Evolutionary conservation across 2,797 vertebrate genomes (phyloP).

Genomic region (Gymnoscopelus braueri): DNA sequence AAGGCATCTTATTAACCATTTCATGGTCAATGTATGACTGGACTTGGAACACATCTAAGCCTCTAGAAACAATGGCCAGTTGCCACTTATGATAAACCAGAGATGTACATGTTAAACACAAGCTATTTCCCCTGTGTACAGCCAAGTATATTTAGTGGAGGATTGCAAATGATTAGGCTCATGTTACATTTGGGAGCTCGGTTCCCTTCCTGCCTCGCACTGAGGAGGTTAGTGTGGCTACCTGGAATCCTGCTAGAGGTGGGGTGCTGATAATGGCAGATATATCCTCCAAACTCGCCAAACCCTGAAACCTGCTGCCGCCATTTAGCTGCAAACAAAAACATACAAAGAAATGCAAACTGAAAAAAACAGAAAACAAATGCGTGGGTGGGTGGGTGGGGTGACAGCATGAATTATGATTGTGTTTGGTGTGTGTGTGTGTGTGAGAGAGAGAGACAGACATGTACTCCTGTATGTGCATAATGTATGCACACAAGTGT

Average conservation of each 20-base stretch:
- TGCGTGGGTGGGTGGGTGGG: too few relatives aligned
- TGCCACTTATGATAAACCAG: constrained; percentile 6
- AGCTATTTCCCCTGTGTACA: constrained; percentile 6
- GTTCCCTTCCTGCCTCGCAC: constrained; percentile 36
- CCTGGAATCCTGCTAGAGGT: constrained; percentile 89
- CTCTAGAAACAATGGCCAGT: neutral
- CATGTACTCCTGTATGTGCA: constrained; percentile 6
- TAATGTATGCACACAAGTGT: neutral
- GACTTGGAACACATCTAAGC: too few relatives aligned
- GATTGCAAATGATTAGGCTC: constrained; percentile 5
- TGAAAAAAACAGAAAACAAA: constrained; percentile 57
- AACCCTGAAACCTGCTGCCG: constrained; percentile 81
- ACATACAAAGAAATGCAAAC: constrained; percentile 64
- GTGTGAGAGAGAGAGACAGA: constrained; percentile 15
- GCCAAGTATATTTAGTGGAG: neutral
- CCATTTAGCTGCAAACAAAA: constrained; percentile 77
- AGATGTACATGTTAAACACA: constrained; percentile 3
- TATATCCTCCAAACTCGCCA: constrained; percentile 86
- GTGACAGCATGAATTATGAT: constrained; percentile 13
- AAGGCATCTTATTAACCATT: neutral
- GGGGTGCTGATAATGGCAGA: constrained; percentile 87
- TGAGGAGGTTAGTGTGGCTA: constrained; percentile 73
- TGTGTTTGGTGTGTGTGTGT: constrained; percentile 3
- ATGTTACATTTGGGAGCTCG: constrained; percentile 9
- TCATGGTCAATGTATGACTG: too few relatives aligned